phyloP scores from a whole-genome alignment of 2,888 invertebrate genomes.

The Chaetogeoica ovagalla region DNA sequence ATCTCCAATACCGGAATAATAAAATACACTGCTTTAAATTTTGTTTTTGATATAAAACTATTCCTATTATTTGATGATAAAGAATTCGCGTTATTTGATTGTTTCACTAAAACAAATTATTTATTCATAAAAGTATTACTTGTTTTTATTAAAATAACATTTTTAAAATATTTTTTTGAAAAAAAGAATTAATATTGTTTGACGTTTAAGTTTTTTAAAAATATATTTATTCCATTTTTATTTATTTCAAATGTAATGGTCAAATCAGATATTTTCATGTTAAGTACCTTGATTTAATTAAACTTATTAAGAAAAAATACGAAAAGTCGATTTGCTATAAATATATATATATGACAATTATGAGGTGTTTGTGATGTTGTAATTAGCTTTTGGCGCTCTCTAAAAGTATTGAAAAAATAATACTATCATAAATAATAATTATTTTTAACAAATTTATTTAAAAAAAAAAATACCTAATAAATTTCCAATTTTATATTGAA shows the following conservation, averaged over 20 bases:
- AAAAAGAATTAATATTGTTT: background rate
- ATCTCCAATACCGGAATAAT: slow-evolving; percentile 70
- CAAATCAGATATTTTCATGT: slow-evolving; percentile 30
- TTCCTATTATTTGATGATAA: slow-evolving; percentile 43
- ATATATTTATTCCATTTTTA: slow-evolving; percentile 31
- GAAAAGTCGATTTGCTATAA: slow-evolving; percentile 22
- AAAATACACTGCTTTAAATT: slow-evolving; percentile 57
- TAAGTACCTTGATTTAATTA: background rate
- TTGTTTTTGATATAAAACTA: slow-evolving; percentile 22
- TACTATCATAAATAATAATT: slow-evolving; percentile 11
- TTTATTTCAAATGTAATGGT: slow-evolving; percentile 41
- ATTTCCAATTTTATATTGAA: slow-evolving; percentile 13
- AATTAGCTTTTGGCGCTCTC: slow-evolving; percentile 39
- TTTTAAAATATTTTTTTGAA: slow-evolving; percentile 26
- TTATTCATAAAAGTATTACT: slow-evolving; percentile 48
- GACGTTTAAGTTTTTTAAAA: slow-evolving; percentile 40
- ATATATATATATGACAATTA: slow-evolving; percentile 11
- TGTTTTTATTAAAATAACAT: slow-evolving; percentile 27
- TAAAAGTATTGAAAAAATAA: slow-evolving; percentile 31
- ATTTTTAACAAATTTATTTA: slow-evolving; percentile 37
- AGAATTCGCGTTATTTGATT: slow-evolving; percentile 14
- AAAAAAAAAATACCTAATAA: slow-evolving; percentile 20
- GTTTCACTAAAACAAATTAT: slow-evolving; percentile 18
- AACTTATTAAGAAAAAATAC: slow-evolving; percentile 11
- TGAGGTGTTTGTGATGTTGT: slow-evolving; percentile 18